A percentile compares a stretch with the other conserved stretches of the same genome.
Conservation (phyloP, 2,113 vertebrate genomes). For the Labeo rohita region DNA sequence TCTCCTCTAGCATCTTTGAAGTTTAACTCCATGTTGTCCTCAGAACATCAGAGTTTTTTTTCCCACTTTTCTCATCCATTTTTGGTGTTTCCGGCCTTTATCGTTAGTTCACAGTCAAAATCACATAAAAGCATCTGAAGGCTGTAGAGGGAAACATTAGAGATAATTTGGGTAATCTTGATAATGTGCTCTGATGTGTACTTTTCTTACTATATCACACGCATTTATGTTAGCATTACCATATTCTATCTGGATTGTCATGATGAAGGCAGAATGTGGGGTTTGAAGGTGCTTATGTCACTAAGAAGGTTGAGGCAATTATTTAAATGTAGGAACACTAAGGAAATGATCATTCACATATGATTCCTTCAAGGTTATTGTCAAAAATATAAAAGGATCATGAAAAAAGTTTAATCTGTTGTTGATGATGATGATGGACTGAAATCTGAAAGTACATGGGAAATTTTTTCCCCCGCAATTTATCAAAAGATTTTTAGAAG, state of each 20-base stretch:
- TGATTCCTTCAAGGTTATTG: not conserved
- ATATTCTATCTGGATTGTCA: not conserved
- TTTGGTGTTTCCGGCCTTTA: not conserved
- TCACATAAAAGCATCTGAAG: not conserved
- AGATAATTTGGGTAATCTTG: slow-evolving; percentile 1
- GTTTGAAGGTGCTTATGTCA: not conserved
- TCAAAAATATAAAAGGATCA: not conserved
- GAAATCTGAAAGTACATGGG: not conserved
- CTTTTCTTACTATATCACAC: not conserved
- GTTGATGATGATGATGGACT: not conserved
- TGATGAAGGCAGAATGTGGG: not conserved
- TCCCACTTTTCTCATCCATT: not conserved
- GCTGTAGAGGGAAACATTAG: not conserved
- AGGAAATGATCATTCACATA: not conserved
- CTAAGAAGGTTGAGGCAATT: not conserved
- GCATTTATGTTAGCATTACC: not conserved
- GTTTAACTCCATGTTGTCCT: slow-evolving; percentile 23
- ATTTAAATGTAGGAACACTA: not conserved
- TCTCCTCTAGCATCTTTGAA: slow-evolving; percentile 13
- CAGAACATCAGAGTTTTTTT: not conserved
- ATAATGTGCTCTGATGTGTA: not conserved
- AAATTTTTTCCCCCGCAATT: not conserved
- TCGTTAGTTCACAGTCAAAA: not conserved
- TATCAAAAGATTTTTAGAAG: not conserved
- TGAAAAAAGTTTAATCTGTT: not conserved